Evolutionary conservation across 2,888 invertebrate genomes (phyloP), one percentile per base, ranked within the genome.

Genomic region (Tenthredo scrophulariae): DNA sequence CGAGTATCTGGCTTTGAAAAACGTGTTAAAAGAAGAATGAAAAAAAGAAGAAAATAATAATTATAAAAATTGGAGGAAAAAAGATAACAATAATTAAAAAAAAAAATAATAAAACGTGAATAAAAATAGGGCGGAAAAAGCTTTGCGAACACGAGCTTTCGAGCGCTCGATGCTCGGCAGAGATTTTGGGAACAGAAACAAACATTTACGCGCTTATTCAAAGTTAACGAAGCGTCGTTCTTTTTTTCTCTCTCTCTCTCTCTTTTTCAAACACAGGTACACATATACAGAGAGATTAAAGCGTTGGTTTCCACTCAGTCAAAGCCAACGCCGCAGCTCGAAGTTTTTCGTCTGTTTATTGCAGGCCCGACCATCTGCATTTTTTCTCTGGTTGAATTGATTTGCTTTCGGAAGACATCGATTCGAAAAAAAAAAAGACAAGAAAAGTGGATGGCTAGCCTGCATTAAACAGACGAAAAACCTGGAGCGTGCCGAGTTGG

Each of bases 161-260:
- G 72, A 37, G 70, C 70, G 29, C 70, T 22, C 6, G 37, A n/a
- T 40, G 9, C 33, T 18, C n/a, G 37, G 62, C 62, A 33, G 22
- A 10, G 58, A 13, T 62, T 80, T 80, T 22, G 80, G 37, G 80
- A 62, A 80, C 40, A 62, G 58, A 80, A 80, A 80, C 80, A 80
- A 80, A 80, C 80, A 80, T 80, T 80, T 80, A 79, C 79, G 79
- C 58, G 58, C 40, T 58, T 80, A 80, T 62, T 62, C 80, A 62
- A 80, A 62, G 80, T 80, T 80, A 80, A 80, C 80, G 80, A 80
- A 80, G 80, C 80, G 58, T 10, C 37, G 40, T 40, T 37, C n/a
- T 80, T n/a, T 33, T 54, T 75, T 18, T 74, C 10, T 75, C 4
- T 75, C n/a, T 54, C 26, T 26, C 1, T n/a, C 2, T 54, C 9